Evolutionary conservation across 1,140 invertebrate species (phyloP).

Genomic region (Calephelis nemesis): DNA sequence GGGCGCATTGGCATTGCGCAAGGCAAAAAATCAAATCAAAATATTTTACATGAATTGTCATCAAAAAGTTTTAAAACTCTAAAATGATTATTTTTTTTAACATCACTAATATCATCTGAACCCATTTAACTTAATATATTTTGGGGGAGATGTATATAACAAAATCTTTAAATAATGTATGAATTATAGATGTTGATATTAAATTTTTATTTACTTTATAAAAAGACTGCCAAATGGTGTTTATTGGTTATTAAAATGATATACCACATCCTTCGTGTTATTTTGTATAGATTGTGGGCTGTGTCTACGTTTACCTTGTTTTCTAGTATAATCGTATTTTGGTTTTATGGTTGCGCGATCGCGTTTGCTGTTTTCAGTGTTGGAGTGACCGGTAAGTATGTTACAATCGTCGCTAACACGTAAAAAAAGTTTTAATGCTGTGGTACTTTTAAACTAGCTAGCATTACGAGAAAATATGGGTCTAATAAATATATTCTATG

Average conservation of each 20-base stretch:
- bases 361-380: constrained; percentile 85
- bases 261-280: constrained; percentile 58
- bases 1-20: too few relatives aligned
- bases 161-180: background rate
- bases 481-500: too few relatives aligned
- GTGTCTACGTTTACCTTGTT: constrained; percentile 76
- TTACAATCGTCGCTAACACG: background rate
- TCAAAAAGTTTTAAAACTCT: background rate
- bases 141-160: background rate
- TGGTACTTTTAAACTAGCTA: background rate
- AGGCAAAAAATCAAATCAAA: background rate
- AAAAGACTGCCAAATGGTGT: constrained; percentile 24
- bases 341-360: constrained; percentile 88
- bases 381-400: constrained; percentile 82
- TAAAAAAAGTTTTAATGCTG: background rate
- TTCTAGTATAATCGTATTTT: constrained; percentile 87
- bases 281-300: constrained; percentile 58
- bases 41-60: constrained; percentile 8
- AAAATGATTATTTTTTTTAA: background rate
- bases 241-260: constrained; percentile 33
- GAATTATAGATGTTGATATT: constrained; percentile 12
- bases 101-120: background rate
- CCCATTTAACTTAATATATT: background rate
- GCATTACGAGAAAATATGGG: too few relatives aligned
- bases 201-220: constrained; percentile 21